phyloP scores from a whole-genome alignment of 2,797 vertebrate genomes.

The Bradypus variegatus region DNA sequence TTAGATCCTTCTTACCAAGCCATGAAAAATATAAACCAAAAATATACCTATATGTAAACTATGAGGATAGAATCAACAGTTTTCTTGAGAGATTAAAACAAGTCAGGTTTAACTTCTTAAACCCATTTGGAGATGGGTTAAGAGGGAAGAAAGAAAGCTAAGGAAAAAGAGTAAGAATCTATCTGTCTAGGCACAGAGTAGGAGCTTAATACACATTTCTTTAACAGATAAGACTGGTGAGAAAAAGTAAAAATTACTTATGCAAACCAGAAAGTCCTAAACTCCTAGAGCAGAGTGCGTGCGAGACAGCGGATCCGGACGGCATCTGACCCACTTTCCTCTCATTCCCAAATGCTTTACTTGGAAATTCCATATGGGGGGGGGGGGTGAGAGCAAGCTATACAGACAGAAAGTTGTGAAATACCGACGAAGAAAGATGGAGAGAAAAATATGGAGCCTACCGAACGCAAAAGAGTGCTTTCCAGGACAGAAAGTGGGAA shows the following conservation, averaged over 20 bases:
- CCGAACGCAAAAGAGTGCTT: not conserved
- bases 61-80: not conserved
- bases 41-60: not conserved
- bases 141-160: not conserved
- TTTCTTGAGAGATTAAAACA: not conserved
- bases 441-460: not conserved
- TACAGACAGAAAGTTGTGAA: not conserved
- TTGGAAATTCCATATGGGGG: not conserved
- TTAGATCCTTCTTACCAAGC: not conserved
- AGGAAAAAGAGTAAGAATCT: not conserved
- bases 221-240: not conserved
- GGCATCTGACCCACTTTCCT: not conserved
- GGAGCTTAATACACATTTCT: not conserved
- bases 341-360: not conserved
- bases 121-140: not conserved
- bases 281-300: not conserved
- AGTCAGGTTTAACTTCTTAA: conserved; percentile 3
- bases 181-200: not conserved
- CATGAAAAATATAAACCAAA: not conserved
- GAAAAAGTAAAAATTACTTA: not conserved
- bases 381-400: not conserved
- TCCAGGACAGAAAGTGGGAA: not conserved
- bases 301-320: not conserved
- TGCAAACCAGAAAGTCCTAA: not conserved
- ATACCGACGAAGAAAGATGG: not conserved